Evolutionary conservation across 2,113 vertebrate genomes (phyloP), one percentile per base, ranked within the genome.

Genomic region (Tyrannus savana): DNA sequence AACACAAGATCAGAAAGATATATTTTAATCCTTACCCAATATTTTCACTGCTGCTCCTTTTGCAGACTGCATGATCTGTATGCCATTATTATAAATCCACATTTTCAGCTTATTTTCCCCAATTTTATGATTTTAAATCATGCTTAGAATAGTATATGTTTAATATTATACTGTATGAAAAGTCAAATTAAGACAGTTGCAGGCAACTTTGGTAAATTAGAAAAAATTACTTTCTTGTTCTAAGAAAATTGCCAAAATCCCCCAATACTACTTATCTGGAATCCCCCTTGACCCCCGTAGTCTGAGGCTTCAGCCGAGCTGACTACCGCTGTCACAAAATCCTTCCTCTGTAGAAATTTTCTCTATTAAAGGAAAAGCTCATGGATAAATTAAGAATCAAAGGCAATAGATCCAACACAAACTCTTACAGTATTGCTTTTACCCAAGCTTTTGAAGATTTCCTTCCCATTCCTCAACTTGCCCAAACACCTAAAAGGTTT

Each of bases 391-490:
- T 76, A 93, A 78, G 90, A 86, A 87, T 41, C 60, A 69, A 85
- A 90, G 50, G 46, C 68, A 80, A 77, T 5, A 79, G 13, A 53
- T 88, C 92, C 79, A 87, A 96, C 37, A 89, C 33, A 50, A 53
- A 86, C 37, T 93, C 56, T 75, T 66, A 76, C 44, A 84, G 42
- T 17, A 80, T 24, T 44, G 22, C 33, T 95, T 93, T 93, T 84
- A 87, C 80, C 19, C 62, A 69, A 64, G 44, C 31, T 96, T 96
- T 95, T 94, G 23, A 94, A 96, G 50, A 53, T 91, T 92, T 92
- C 37, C 37, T 87, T 91, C 25, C 66, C 41, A 47, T 85, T 79
- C 64, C 49, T 90, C 47, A 93, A 95, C 44, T 74, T 87, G 47
- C 30, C 64, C 74, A 64, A 83, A 25, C 56, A 94, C 83, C 41